Evolutionary conservation across 2,113 vertebrate species (phyloP).

Genomic region (Aleadryas rufinucha): DNA sequence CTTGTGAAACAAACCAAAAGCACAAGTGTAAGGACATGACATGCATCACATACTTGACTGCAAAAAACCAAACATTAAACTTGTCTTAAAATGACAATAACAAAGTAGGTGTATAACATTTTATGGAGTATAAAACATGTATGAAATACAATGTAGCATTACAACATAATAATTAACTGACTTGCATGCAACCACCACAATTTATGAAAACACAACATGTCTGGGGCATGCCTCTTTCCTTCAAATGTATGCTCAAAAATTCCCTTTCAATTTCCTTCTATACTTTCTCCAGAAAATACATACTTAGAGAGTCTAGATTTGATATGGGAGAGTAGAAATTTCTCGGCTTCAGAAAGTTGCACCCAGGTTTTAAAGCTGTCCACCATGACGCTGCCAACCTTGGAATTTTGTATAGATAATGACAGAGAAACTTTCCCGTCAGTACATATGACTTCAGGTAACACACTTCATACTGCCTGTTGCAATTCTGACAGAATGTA

Average conservation of each 20-base stretch:
- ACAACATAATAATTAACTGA: not conserved
- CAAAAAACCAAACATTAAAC: not conserved
- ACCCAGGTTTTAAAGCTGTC: not conserved
- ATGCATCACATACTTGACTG: not conserved
- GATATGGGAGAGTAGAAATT: not conserved
- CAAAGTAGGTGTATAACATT: not conserved
- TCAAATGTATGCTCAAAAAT: not conserved
- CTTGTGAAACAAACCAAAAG: not conserved
- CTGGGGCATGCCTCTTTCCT: not conserved
- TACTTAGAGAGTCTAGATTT: not conserved
- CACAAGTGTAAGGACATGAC: not conserved
- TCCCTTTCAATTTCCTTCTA: not conserved
- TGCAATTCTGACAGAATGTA: not conserved
- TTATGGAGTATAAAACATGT: not conserved
- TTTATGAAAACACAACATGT: not conserved
- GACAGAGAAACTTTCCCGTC: not conserved
- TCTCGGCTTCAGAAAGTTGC: not conserved
- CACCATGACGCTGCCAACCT: not conserved
- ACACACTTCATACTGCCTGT: not conserved
- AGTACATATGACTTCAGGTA: not conserved
- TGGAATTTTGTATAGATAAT: not conserved
- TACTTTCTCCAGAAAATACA: not conserved
- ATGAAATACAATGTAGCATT: not conserved
- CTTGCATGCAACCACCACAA: not conserved
- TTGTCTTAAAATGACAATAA: not conserved